Base-by-base conservation (phyloP, 2,797 vertebrate species). In the Lindbergichthys nudifrons region DNA sequence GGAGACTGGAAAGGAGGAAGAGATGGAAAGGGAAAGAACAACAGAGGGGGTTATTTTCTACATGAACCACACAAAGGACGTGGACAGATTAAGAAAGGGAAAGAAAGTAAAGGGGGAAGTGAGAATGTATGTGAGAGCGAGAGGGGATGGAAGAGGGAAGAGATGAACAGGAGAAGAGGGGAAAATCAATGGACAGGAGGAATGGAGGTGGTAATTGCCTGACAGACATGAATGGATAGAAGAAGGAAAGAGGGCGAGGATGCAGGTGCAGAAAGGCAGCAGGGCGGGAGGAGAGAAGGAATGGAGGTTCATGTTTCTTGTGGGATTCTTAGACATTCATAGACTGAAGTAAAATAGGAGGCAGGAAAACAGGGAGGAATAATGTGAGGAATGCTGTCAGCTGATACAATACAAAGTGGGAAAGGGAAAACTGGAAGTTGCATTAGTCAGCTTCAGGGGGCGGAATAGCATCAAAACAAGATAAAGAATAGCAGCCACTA, bases 141-240 rank as follows among this genome's bases (percentile, higher is more conserved):
- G 65, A 75, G 65, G 46, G 62, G 64, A 81, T 61, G 77, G 83
- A 65, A 79, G 64, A 83, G 62, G 72, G 65, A 60, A 79, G 65
- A 80, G 73, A 86, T 76, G 82, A 87, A 79, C 50, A 76, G 56
- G 48, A 48, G 57, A 65, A 70, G 65, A 73, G 76, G 74, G 47
- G 68, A 71, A 83, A 89, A 90, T 89, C 89, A 86, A 92, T 89
- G 76, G 47, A 76, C 75, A 80, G 73, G 69, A 81, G 80, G 80
- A 87, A 83, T 73, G 75, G 71, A 75, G 81, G 79, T 83, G 79
- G 88, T 88, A 90, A 90, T 87, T 89, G 88, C 82, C 83, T 85
- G 73, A 81, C 77, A 81, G 70, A 84, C 75, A 82, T 84, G 73
- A 80, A 86, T 86, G 82, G 78, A 84, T 71, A 69, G 75, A 80